Evolutionary conservation across 1,140 invertebrate species (phyloP).

Genomic region (Leptinotarsa defecta): DNA sequence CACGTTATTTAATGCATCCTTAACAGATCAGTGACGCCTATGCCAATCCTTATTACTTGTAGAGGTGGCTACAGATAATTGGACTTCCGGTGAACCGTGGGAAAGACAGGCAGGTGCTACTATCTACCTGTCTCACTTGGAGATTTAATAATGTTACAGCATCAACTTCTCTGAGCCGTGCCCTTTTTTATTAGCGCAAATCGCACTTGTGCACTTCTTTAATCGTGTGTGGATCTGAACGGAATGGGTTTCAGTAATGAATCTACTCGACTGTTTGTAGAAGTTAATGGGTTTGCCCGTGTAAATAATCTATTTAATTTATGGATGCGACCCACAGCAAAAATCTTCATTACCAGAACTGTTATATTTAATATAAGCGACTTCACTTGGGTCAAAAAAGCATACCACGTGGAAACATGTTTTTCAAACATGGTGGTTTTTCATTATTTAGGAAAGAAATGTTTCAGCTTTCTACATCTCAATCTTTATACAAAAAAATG

Average conservation of each 20-base stretch:
- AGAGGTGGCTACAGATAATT: constrained; percentile 42
- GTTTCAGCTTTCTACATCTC: too few species aligned
- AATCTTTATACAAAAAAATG: too few species aligned
- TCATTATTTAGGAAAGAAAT: too few species aligned
- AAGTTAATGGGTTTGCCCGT: too few species aligned
- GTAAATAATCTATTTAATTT: too few species aligned
- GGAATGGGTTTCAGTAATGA: constrained; percentile 2
- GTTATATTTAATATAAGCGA: too few species aligned
- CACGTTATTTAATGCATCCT: constrained; percentile 8
- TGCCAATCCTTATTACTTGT: constrained; percentile 32
- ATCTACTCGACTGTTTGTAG: background rate
- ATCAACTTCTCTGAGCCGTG: constrained; percentile 12
- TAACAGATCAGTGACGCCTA: constrained; percentile 14
- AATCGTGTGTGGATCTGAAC: background rate
- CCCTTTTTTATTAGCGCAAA: constrained; percentile 3
- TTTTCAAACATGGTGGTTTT: too few species aligned
- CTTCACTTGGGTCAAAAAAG: too few species aligned
- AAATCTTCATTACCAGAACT: too few species aligned
- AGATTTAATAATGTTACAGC: constrained; percentile 20
- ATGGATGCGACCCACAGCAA: too few species aligned
- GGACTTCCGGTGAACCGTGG: constrained; percentile 50
- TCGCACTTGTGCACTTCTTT: background rate
- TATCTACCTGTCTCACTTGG: constrained; percentile 29
- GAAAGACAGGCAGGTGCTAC: constrained; percentile 45
- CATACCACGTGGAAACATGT: too few species aligned